Percentiles rank a stretch among this genome's conserved stretches.
These are phyloP conservation scores for Bombus sylvicola DNA, from an alignment of 1,140 invertebrate genomes.

Conservation along the genomic window DNA sequence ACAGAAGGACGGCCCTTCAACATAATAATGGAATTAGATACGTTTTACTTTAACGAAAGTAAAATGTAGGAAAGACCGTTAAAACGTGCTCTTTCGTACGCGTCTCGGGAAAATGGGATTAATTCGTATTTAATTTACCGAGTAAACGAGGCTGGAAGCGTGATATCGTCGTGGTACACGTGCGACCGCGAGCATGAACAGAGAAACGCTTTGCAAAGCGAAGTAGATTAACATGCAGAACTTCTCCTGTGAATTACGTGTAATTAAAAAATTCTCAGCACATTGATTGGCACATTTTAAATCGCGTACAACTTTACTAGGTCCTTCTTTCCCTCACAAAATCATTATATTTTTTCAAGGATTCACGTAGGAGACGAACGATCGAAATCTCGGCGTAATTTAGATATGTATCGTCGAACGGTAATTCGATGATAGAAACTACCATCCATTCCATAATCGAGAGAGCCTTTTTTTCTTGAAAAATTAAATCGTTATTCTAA, in stretches of 20 bases:
- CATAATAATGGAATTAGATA: constrained; percentile 16
- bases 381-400: not conserved
- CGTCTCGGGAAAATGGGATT: constrained; percentile 29
- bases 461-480: not conserved
- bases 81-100: constrained; percentile 12
- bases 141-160: constrained; percentile 24
- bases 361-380: not conserved
- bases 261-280: constrained; percentile 1
- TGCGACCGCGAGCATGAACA: not conserved
- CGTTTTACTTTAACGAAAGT: not conserved
- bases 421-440: not conserved
- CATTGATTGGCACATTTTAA: not conserved
- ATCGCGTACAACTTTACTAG: not conserved
- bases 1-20: not conserved
- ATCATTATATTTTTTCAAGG: not conserved
- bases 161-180: not conserved
- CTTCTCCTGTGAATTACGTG: not conserved
- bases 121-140: constrained; percentile 44
- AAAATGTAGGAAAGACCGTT: constrained; percentile 1
- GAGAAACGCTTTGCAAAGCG: not conserved
- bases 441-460: no score
- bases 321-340: no score
- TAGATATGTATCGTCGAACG: not conserved
- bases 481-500: not conserved
- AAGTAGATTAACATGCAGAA: constrained; percentile 12